Evolutionary conservation across 2,888 invertebrate genomes (phyloP).

Genomic region (Lymantria monacha): DNA sequence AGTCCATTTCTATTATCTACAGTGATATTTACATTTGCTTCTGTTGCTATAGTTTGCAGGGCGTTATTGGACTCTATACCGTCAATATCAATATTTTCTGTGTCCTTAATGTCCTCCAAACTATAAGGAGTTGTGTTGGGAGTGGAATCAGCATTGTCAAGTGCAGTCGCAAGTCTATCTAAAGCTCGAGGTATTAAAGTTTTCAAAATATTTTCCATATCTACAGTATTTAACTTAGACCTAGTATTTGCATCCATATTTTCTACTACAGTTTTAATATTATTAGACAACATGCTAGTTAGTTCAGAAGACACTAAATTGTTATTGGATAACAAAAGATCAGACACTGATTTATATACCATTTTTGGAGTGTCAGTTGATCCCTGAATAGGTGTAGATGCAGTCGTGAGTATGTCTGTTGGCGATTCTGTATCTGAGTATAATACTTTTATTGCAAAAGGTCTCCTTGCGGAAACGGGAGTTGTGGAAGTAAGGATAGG

Average conservation of each 20-base stretch:
- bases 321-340: slow-evolving; percentile 74
- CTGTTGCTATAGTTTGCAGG: slow-evolving; percentile 56
- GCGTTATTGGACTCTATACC: slow-evolving; percentile 46
- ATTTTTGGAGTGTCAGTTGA: slow-evolving; percentile 71
- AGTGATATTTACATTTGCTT: slow-evolving; percentile 63
- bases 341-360: slow-evolving; percentile 78
- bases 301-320: slow-evolving; percentile 75
- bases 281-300: slow-evolving; percentile 80
- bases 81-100: slow-evolving; percentile 60
- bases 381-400: slow-evolving; percentile 61
- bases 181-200: slow-evolving; percentile 75
- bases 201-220: slow-evolving; percentile 77
- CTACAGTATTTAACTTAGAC: slow-evolving; percentile 71
- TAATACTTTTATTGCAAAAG: slow-evolving; percentile 75
- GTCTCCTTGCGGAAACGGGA: slow-evolving; percentile 71
- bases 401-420: slow-evolving; percentile 67
- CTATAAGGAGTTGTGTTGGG: slow-evolving; percentile 75
- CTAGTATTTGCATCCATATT: slow-evolving; percentile 72
- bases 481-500: slow-evolving; percentile 59
- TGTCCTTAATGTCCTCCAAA: slow-evolving; percentile 75
- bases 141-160: slow-evolving; percentile 57
- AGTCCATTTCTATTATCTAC: slow-evolving; percentile 40
- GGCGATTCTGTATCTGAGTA: slow-evolving; percentile 71
- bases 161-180: slow-evolving; percentile 55
- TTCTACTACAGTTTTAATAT: slow-evolving; percentile 69